Evolutionary conservation across 2,113 vertebrate species (phyloP).

Genomic region (Verasper variegatus): DNA sequence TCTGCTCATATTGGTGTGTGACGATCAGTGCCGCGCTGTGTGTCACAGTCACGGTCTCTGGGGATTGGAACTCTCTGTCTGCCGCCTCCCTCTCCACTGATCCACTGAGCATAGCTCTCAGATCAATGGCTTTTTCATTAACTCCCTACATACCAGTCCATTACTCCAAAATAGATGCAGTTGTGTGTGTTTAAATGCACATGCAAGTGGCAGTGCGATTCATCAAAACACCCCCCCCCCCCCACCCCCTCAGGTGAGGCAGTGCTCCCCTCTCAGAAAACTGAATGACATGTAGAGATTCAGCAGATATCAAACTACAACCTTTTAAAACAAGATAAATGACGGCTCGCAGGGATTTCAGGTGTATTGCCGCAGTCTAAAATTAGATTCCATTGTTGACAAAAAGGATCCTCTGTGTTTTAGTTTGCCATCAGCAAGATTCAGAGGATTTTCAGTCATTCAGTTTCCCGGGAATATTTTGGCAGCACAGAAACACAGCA

Average conservation of each 20-base stretch:
- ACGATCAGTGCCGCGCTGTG: constrained; percentile 68
- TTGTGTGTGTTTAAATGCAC: constrained; percentile 26
- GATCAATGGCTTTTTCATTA: constrained; percentile 70
- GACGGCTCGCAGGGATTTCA: constrained; percentile 11
- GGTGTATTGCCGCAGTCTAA: constrained; percentile 28
- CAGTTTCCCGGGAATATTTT: constrained; percentile 19
- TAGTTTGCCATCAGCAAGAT: constrained; percentile 53
- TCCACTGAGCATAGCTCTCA: constrained; percentile 31
- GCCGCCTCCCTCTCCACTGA: constrained; percentile 30
- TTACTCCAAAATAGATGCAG: constrained; percentile 52
- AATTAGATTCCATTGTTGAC: constrained; percentile 63
- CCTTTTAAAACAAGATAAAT: constrained; percentile 39
- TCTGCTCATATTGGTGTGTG: constrained; percentile 44
- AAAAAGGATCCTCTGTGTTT: constrained; percentile 52
- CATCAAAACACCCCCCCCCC: constrained; percentile 14
- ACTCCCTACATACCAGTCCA: constrained; percentile 48
- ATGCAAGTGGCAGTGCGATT: constrained; percentile 30
- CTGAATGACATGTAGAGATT: constrained; percentile 12
- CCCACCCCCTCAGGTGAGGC: constrained; percentile 28
- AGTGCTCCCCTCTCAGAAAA: constrained; percentile 17
- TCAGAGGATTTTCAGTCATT: constrained; percentile 44
- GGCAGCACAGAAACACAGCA: constrained; percentile 29
- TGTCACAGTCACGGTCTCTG: constrained; percentile 58
- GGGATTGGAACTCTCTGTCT: constrained; percentile 54
- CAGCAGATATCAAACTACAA: constrained; percentile 7